Conservation (phyloP, 2,797 vertebrate genomes). For the Poeciliopsis gracilis region DNA sequence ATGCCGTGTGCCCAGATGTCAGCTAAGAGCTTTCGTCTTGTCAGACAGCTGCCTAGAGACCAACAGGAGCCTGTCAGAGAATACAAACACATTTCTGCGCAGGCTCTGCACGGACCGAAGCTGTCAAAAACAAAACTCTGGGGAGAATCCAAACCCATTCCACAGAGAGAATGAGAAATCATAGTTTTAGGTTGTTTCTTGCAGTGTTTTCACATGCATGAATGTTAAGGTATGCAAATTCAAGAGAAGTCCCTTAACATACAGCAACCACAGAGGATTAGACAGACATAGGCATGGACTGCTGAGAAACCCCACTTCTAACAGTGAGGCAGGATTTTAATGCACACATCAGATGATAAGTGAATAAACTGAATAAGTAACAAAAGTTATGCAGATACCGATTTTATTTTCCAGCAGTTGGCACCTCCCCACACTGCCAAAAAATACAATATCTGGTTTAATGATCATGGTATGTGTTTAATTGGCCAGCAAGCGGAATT, state of each 20-base stretch:
- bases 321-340: background rate
- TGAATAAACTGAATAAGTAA: background rate
- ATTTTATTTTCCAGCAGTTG: background rate
- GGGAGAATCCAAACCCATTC: constrained; percentile 30
- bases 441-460: background rate
- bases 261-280: constrained; percentile 16
- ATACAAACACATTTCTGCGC: constrained; percentile 15
- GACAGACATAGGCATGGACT: background rate
- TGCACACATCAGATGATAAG: constrained; percentile 4
- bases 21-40: constrained; percentile 45
- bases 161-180: constrained; percentile 1
- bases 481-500: background rate
- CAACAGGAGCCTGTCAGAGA: constrained; percentile 42
- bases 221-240: constrained; percentile 6
- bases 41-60: constrained; percentile 60
- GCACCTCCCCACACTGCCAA: background rate
- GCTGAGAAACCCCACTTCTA: background rate
- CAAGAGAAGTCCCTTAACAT: background rate
- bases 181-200: constrained; percentile 21
- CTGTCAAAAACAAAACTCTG: constrained; percentile 42
- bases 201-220: constrained; percentile 20
- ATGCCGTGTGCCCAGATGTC: constrained; percentile 44
- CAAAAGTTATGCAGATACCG: background rate
- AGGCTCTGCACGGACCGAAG: constrained; percentile 9
- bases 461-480: background rate